Conservation (phyloP, 2,888 invertebrate species). For the Carabus problematicus region DNA sequence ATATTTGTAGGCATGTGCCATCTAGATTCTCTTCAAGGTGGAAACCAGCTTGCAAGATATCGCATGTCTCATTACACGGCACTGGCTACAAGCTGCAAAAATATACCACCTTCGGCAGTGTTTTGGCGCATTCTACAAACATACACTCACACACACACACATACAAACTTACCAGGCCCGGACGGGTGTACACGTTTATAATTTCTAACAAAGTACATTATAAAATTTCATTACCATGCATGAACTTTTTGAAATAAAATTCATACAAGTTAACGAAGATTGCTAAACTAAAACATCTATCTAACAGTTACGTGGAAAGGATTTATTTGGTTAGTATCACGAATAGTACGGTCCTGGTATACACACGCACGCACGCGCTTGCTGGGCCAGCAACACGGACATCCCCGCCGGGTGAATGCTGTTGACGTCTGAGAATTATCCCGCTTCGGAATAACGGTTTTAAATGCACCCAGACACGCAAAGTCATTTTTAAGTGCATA, state of each 20-base stretch:
- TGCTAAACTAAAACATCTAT: no score
- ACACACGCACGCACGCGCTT: conserved; percentile 6
- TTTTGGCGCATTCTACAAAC: conserved; percentile 7
- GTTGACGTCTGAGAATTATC: conserved; percentile 35
- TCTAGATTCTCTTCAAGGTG: conserved; percentile 7
- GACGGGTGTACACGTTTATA: no score
- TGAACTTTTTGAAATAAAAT: no score
- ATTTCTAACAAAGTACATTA: conserved; percentile 3
- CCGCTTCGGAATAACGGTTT: conserved; percentile 32
- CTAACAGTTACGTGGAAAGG: no score
- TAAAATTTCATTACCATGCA: no score
- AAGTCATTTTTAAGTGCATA: conserved; percentile 30
- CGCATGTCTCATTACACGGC: conserved; percentile 23
- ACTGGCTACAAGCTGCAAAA: not conserved
- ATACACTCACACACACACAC: no score
- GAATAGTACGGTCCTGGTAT: not conserved
- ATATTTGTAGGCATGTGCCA: conserved; percentile 11
- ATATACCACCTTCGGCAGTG: conserved; percentile 11
- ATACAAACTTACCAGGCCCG: no score
- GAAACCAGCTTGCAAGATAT: conserved; percentile 17
- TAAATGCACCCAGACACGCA: conserved; percentile 30
- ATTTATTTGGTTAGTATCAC: not conserved
- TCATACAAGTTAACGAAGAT: no score
- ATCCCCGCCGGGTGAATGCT: conserved; percentile 27
- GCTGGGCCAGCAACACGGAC: conserved; percentile 10